A percentile compares a stretch with the other conserved stretches of the same genome.
phyloP scores from a whole-genome alignment of 2,888 invertebrate genomes.

The Cantharis rufa region DNA sequence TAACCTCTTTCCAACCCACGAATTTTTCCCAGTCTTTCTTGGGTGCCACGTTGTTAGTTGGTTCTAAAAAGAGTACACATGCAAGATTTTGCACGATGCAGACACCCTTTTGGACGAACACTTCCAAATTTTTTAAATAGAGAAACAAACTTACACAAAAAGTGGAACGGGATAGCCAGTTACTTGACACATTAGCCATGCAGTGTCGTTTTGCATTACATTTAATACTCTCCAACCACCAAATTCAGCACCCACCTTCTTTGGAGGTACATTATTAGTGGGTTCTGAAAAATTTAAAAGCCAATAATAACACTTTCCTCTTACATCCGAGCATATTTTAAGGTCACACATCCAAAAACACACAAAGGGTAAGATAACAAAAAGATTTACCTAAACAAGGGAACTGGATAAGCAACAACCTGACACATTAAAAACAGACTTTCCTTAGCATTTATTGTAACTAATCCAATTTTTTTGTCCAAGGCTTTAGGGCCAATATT shows the following conservation, averaged over 20 bases:
- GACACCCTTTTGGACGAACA: constrained; percentile 8
- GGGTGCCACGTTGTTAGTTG: constrained; percentile 66
- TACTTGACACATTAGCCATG: constrained; percentile 68
- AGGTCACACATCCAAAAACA: constrained; percentile 4
- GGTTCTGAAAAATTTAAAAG: constrained; percentile 52
- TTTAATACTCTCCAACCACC: constrained; percentile 65
- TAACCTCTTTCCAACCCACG: constrained; percentile 61
- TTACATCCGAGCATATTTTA: background rate
- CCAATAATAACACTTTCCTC: background rate
- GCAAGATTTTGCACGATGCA: background rate
- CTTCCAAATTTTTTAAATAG: constrained; percentile 9
- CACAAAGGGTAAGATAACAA: background rate
- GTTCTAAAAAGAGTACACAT: constrained; percentile 53
- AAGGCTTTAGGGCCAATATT: constrained; percentile 65
- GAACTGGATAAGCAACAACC: constrained; percentile 70
- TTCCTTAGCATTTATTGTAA: constrained; percentile 53
- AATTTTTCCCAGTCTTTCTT: constrained; percentile 59
- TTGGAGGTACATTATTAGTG: constrained; percentile 67
- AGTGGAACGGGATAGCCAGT: constrained; percentile 61
- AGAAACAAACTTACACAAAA: constrained; percentile 54
- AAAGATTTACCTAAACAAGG: constrained; percentile 71
- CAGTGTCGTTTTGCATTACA: constrained; percentile 58
- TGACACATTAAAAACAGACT: constrained; percentile 69
- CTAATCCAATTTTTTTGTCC: constrained; percentile 59
- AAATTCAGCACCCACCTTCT: constrained; percentile 63